phyloP scores from a whole-genome alignment of 1,140 invertebrate genomes.

The Glossosoma conforme region DNA sequence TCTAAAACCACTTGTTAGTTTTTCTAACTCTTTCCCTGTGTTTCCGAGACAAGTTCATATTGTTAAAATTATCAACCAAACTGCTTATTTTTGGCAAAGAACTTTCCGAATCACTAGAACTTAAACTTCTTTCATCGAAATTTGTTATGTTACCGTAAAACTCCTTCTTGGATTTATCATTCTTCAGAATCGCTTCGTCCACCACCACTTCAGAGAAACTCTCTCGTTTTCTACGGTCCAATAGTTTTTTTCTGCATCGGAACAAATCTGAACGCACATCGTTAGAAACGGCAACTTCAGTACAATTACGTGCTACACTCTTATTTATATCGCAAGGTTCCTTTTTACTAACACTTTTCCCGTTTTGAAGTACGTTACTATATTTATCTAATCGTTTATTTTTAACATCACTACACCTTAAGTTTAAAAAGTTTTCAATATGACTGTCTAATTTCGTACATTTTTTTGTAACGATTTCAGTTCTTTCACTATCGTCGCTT shows the following conservation, averaged over 20 bases:
- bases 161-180: slow-evolving; percentile 10
- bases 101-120: slow-evolving; percentile 8
- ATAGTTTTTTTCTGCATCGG: slow-evolving; percentile 18
- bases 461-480: too few species aligned
- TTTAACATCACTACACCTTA: too few species aligned
- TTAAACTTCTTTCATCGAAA: neutral
- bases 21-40: slow-evolving; percentile 23
- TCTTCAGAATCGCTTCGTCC: slow-evolving; percentile 2
- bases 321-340: neutral
- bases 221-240: slow-evolving; percentile 25
- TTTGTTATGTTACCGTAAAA: slow-evolving; percentile 4
- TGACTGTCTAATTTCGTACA: too few species aligned
- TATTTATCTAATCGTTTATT: too few species aligned
- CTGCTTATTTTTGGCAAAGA: slow-evolving; percentile 17
- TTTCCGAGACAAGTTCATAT: slow-evolving; percentile 19
- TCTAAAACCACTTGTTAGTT: slow-evolving; percentile 27
- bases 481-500: too few species aligned
- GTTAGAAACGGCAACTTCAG: neutral
- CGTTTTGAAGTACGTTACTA: too few species aligned
- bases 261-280: too few species aligned
- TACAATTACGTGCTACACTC: neutral
- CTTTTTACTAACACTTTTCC: slow-evolving; percentile 2
- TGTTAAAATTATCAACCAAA: slow-evolving; percentile 25
- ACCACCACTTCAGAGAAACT: slow-evolving; percentile 10
- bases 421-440: too few species aligned